Base-by-base conservation (phyloP, 2,113 vertebrate genomes). In the Micronycteris hirsuta region DNA sequence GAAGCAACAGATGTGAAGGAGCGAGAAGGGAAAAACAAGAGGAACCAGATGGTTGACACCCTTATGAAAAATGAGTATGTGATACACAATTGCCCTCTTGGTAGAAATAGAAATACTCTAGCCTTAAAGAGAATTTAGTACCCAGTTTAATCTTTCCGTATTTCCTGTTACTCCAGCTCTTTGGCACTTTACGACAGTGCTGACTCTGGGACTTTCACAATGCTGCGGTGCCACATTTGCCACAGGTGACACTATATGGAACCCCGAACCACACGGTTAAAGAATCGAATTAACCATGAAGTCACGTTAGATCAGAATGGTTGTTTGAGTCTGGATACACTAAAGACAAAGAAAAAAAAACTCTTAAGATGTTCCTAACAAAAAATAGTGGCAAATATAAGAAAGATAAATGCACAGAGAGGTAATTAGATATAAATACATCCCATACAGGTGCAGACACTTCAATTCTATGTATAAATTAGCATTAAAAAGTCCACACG, bases 1-100 rank as follows among this genome's bases (percentile, higher is more conserved):
- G 77, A 97, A 82, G 43, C 47, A 97, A 86, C 96, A 97, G 91
- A 96, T 97, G 89, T 94, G 92, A 91, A 91, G 12, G 73, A 97
- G 43, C 2, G 7, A 96, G 77, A 78, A 83, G 36, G n/a, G 41
- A 76, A 87, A 95, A 91, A 83, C 93, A 93, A 96, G 77, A 91
- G 73, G 31, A 92, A 86, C 67, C 97, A 97, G 93, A 95, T 96
- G 94, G 89, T 74, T 86, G 77, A 96, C 88, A 93, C 91, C 88
- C 91, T 92, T 78, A 73, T 80, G 86, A 89, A 86, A 95, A 96
- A 94, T 94, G 77, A 45, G 82, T 33, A 24, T 20, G 85, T 4
- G 10, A 54, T 84, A 16, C 54, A 78, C 61, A 91, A 88, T 24
- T 28, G 74, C n/a, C 82, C 91, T 97, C 65, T 71, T 47, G 68